Evolutionary conservation across 1,140 invertebrate genomes (phyloP).

Genomic region (Cydia fagiglandana): DNA sequence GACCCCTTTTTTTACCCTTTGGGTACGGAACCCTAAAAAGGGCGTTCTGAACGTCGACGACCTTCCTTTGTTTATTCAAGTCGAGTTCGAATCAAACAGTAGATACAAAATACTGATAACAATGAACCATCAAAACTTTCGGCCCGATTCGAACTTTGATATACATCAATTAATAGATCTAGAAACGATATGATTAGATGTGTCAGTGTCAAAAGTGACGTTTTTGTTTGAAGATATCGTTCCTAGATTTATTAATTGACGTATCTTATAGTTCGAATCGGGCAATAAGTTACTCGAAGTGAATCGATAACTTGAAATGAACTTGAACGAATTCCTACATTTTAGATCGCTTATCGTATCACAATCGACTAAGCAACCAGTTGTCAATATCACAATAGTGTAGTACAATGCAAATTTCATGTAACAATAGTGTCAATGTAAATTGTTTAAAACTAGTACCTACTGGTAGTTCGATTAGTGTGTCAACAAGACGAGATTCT

Average conservation of each 20-base stretch:
- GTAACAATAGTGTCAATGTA: conserved; percentile 12
- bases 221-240: too few relatives aligned
- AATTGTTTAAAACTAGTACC: background rate
- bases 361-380: conserved; percentile 2
- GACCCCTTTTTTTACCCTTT: too few relatives aligned
- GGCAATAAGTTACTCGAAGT: background rate
- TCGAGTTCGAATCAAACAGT: background rate
- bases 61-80: conserved; percentile 6
- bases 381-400: background rate
- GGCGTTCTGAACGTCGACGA: background rate
- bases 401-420: background rate
- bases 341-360: conserved; percentile 3
- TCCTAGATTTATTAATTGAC: too few relatives aligned
- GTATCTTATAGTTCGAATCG: too few relatives aligned
- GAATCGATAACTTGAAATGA: background rate
- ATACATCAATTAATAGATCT: too few relatives aligned
- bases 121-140: background rate
- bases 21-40: too few relatives aligned
- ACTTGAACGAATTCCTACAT: background rate
- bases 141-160: too few relatives aligned
- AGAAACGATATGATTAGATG: too few relatives aligned
- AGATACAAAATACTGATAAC: background rate
- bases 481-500: background rate
- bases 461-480: background rate
- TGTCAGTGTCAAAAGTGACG: too few relatives aligned